A percentile compares a stretch with the other conserved stretches of the same genome.
Evolutionary conservation across 2,797 vertebrate genomes (phyloP).

Genomic region (Limnodromus scolopaceus): DNA sequence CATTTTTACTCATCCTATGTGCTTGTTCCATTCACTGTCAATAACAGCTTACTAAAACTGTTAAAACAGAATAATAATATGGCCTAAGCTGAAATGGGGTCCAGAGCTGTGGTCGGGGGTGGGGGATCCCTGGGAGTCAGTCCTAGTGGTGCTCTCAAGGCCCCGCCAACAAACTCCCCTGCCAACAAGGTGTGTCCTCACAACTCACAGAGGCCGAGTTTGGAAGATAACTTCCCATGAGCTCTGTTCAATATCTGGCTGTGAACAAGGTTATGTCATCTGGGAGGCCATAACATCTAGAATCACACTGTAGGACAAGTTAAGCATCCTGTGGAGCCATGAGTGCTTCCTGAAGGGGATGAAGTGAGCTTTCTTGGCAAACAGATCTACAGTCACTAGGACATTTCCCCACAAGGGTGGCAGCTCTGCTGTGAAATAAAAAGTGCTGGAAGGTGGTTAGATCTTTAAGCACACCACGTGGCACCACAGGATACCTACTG

Average conservation of each 20-base stretch:
- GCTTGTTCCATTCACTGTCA: background rate
- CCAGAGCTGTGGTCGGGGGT: background rate
- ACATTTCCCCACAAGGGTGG: background rate
- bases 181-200: background rate
- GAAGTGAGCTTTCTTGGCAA: background rate
- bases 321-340: background rate
- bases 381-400: background rate
- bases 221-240: background rate
- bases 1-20: background rate
- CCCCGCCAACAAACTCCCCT: background rate
- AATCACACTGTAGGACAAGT: background rate
- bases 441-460: background rate
- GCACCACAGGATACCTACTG: fast-evolving
- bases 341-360: background rate
- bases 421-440: background rate
- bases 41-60: background rate
- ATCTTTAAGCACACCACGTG: background rate
- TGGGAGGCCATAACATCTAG: background rate
- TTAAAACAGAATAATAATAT: background rate
- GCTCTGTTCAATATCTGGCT: background rate
- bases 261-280: background rate
- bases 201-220: background rate
- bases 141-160: background rate
- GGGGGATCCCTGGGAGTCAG: background rate
- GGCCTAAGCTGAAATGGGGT: background rate